phyloP scores from a whole-genome alignment of 2,888 invertebrate species.

The Hymenopus coronatus region DNA sequence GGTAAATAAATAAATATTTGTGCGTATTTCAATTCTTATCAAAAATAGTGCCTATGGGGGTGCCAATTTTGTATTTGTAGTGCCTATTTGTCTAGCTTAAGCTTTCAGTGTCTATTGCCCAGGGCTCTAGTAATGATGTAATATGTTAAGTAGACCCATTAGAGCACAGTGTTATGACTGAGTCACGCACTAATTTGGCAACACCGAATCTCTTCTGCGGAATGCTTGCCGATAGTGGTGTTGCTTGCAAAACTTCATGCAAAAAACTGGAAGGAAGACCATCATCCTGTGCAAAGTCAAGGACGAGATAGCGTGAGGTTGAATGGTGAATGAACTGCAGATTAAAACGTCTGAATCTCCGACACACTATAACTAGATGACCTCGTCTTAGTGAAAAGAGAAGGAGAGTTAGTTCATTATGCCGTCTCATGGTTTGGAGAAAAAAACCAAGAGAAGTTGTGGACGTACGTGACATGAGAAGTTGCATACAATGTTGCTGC shows the following conservation, averaged over 20 bases:
- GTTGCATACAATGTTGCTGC: no score
- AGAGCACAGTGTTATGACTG: no score
- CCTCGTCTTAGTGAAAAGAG: background rate
- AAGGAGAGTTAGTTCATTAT: background rate
- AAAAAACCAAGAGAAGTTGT: no score
- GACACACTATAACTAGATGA: background rate
- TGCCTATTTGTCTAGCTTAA: no score
- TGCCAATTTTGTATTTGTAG: no score
- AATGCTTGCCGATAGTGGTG: background rate
- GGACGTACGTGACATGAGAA: no score
- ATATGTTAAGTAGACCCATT: no score
- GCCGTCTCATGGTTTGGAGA: background rate
- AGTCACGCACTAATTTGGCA: background rate
- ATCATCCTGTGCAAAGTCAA: background rate
- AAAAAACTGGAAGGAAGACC: background rate
- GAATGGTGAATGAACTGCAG: slow-evolving; percentile 2
- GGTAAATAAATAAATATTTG: no score
- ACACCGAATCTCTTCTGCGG: background rate
- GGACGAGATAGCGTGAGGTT: background rate
- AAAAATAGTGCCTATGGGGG: no score
- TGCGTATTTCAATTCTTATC: no score
- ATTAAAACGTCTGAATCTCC: background rate
- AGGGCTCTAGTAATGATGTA: no score
- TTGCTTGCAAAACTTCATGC: background rate
- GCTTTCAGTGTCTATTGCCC: no score